These are phyloP conservation scores for Periphyllus acericola DNA, from an alignment of 2,888 invertebrate genomes.

Conservation along the genomic window DNA sequence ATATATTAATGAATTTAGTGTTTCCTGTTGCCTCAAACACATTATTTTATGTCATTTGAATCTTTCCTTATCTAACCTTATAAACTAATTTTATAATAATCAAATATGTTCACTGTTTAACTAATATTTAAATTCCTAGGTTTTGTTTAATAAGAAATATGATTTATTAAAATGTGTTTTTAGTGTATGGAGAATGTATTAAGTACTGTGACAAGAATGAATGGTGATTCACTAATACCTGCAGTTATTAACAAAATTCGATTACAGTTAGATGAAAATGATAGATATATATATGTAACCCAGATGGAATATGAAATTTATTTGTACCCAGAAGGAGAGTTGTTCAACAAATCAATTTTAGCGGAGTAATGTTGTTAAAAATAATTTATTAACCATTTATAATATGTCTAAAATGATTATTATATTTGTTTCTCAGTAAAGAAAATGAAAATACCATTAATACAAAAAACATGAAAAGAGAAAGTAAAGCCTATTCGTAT, in stretches of 20 bases:
- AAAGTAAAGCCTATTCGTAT: constrained; percentile 96
- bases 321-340: constrained; percentile 86
- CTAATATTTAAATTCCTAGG: neutral
- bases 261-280: constrained; percentile 73
- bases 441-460: constrained; percentile 40
- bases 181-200: constrained; percentile 78
- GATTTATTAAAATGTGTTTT: constrained; percentile 65
- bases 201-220: constrained; percentile 74
- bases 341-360: constrained; percentile 80
- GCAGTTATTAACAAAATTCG: constrained; percentile 74
- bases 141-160: neutral
- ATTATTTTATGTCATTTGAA: neutral
- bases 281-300: constrained; percentile 76
- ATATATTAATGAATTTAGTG: no score
- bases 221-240: constrained; percentile 75
- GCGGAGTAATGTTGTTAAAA: constrained; percentile 63
- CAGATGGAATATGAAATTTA: constrained; percentile 83
- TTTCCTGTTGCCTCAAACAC: no score
- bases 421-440: constrained; percentile 44
- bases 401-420: neutral
- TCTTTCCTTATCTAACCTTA: neutral
- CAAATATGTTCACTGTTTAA: neutral
- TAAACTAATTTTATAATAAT: neutral
- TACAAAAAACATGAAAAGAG: constrained; percentile 85
- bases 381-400: neutral